Base-by-base conservation (phyloP, 2,888 invertebrate genomes). In the Linyphia triangularis region DNA sequence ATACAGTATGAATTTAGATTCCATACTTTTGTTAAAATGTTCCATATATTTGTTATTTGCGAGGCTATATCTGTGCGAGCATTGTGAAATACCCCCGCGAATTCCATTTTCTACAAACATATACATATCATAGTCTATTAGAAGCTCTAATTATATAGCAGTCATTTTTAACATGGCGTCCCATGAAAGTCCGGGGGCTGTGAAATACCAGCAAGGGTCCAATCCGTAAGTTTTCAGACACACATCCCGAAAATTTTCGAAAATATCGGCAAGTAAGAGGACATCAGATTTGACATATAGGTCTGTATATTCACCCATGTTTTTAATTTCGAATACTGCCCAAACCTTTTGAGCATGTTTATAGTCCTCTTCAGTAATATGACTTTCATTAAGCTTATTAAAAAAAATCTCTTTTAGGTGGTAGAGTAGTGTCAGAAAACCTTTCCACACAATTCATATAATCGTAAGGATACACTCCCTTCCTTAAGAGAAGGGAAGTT, bases 211-310 rank as follows among this genome's bases (percentile, higher is more conserved):
- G 16, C 3, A 3, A 4, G 43, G 43, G 89, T 92, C 91, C 61
- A 92, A 85, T 73, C 90, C 72, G 83, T 92, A 92, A 40, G 90
- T 85, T 30, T 89, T 24, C 2, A 91, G 40, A 89, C 91, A 90
- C 28, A 91, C 82, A 28, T 90, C 82, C 89, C 92, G 90, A 81
- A 92, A 92, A 13, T 85, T 90, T 84, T 92, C 91, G 90, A 92
- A 92, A 28, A 92, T 91, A 90, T 92, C 91, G 33, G 91, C 91
- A 7, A 92, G 88, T 10, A 16, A 16, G 4, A 43, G 13, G 13
- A 43, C 43, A 43, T 43, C 43, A 9, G 43, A 16, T 10, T 43
- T 43, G 4, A 43, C 43, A 43, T 43, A 72, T 7, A 72, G 16
- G 10, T 72, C 72, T 0, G 40, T 16, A 28, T 72, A 51, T 9